Conservation (phyloP, 2,113 vertebrate genomes). For the Petrocephalus microphthalmus region DNA sequence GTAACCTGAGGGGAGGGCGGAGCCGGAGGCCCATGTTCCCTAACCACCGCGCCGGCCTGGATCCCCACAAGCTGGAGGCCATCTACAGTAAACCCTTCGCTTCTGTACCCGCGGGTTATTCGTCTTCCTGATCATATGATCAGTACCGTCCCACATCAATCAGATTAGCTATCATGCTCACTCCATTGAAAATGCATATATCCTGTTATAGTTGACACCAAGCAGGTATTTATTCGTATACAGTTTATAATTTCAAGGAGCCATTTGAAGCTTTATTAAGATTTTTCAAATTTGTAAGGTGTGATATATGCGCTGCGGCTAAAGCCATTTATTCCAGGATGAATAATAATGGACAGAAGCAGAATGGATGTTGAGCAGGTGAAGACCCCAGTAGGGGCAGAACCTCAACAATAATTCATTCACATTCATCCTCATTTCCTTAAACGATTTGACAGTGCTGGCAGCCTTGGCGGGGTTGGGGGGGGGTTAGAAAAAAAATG, state of each 20-base stretch:
- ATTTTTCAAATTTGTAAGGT: not conserved
- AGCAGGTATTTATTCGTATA: not conserved
- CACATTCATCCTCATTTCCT: conserved; percentile 48
- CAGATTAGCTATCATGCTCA: not conserved
- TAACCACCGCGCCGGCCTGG: conserved; percentile 40
- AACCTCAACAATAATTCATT: conserved; percentile 35
- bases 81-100: conserved; percentile 44
- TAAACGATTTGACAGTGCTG: conserved; percentile 40
- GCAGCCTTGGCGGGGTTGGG: conserved; percentile 21
- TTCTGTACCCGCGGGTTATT: not conserved
- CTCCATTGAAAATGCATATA: not conserved
- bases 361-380: conserved; percentile 36
- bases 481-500: conserved; percentile 22
- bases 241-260: not conserved
- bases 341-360: not conserved
- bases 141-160: not conserved
- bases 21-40: conserved; percentile 43
- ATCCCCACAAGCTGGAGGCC: conserved; percentile 47
- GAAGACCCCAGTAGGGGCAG: conserved; percentile 27
- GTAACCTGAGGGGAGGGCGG: conserved; percentile 48
- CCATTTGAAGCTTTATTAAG: not conserved
- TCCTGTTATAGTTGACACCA: not conserved
- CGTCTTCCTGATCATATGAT: not conserved
- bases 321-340: not conserved
- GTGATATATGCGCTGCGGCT: not conserved